Percentiles rank a stretch among this genome's conserved stretches.
Evolutionary conservation across 2,113 vertebrate species (phyloP).

Genomic region (Myrmophylax atrothorax): DNA sequence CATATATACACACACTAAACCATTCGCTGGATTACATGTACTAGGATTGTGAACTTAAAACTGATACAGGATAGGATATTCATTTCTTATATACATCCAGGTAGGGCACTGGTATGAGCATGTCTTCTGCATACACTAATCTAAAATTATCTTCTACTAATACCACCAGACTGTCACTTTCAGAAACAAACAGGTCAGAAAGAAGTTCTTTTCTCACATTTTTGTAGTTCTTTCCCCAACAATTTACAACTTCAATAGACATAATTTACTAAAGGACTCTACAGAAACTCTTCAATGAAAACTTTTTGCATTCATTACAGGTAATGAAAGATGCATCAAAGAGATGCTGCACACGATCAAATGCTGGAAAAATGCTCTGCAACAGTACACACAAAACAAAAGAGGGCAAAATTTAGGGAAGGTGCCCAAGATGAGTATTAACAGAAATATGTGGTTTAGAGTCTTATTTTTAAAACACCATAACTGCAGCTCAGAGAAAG

Average conservation of each 20-base stretch:
- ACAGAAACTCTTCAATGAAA: neutral
- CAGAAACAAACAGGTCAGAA: neutral
- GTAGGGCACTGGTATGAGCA: neutral
- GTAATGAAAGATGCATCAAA: neutral
- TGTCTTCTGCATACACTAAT: neutral
- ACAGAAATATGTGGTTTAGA: neutral
- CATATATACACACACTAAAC: neutral
- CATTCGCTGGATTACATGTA: neutral
- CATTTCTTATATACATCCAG: neutral
- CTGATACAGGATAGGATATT: neutral
- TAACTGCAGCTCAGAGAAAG: neutral
- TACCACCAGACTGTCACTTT: neutral
- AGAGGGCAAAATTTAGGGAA: neutral
- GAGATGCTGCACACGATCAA: neutral
- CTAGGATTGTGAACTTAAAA: neutral
- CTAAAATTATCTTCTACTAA: neutral
- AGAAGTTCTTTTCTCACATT: neutral
- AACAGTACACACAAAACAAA: neutral
- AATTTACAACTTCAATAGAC: neutral
- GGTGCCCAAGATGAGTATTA: neutral
- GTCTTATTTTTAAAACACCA: neutral
- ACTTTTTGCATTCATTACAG: neutral
- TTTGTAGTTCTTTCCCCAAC: neutral
- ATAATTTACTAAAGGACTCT: neutral
- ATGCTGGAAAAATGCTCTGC: neutral